A percentile compares a stretch with the other conserved stretches of the same genome.
These are phyloP conservation scores for Euura saliciscinereae DNA, from an alignment of 1,140 invertebrate species.

Conservation along the genomic window DNA sequence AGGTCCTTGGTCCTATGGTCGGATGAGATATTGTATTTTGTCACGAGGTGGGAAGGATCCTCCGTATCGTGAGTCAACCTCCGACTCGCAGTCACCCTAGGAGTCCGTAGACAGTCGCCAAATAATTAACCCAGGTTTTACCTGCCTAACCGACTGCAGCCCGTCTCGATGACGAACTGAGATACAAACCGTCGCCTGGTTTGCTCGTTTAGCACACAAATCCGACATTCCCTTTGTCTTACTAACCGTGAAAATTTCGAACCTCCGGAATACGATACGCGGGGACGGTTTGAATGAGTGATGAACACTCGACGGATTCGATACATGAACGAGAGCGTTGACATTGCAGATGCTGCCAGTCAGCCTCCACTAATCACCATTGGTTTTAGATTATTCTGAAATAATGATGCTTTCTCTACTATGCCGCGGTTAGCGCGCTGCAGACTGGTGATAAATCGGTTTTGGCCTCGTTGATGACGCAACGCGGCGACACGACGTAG, in stretches of 20 bases:
- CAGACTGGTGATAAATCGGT: conserved; percentile 18
- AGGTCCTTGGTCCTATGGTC: conserved; percentile 26
- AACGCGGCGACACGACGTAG: conserved; percentile 33
- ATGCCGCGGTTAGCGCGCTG: background rate
- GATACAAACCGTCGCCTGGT: background rate
- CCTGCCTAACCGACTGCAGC: conserved; percentile 20
- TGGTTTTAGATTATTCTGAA: conserved; percentile 62
- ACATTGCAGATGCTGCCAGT: conserved; percentile 45
- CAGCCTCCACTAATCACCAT: conserved; percentile 59
- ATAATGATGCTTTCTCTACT: conserved; percentile 52
- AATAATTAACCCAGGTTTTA: conserved; percentile 33
- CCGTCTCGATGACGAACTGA: background rate
- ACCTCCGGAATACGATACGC: background rate
- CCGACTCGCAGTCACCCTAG: conserved; percentile 1
- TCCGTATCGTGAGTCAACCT: conserved; percentile 19
- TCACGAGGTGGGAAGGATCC: conserved; percentile 32
- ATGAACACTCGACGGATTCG: conserved; percentile 8
- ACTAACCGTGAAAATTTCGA: too few species aligned
- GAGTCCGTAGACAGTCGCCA: conserved; percentile 26
- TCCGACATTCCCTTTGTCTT: background rate
- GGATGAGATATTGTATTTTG: conserved; percentile 51
- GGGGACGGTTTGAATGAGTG: conserved; percentile 11
- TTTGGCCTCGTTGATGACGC: conserved; percentile 27
- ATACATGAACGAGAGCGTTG: background rate
- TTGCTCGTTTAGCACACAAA: background rate